Base-by-base conservation (phyloP, 2,888 invertebrate species). In the Rugalucina vietnamica region DNA sequence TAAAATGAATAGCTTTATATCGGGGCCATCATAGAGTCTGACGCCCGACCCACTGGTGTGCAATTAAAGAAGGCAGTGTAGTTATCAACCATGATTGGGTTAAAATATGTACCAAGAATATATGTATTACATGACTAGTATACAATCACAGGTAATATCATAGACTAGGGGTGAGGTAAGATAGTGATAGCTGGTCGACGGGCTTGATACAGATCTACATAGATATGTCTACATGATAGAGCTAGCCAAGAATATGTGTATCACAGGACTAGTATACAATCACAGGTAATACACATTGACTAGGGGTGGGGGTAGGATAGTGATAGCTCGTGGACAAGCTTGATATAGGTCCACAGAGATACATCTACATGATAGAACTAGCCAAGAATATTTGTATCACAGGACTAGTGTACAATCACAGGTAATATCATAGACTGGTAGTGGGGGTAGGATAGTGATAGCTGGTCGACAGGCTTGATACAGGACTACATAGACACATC, bases 361-460 rank as follows among this genome's bases (percentile, higher is more conserved):
- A 79, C 70, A 79, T 79, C 24, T 79, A 65, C 12, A 74, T 82
- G 82, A 65, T 87, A 43, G 84, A 84, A 24, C 54, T 87, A n/a
- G n/a, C n/a, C n/a, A n/a, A n/a, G n/a, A n/a, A n/a, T n/a, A n/a
- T n/a, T 50, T 84, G 79, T 69, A 74, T 84, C 18, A 87, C 84
- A 50, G 84, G 82, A 36, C 21, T 60, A 12, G 72, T 36, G n/a
- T 57, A 69, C 36, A 29, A 80, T 8, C 50, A 80, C 43, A 82
- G 79, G 85, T 85, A 74, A 39, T 18, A 12, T 43, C n/a, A n/a
- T n/a, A n/a, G n/a, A n/a, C n/a, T n/a, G n/a, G n/a, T n/a, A n/a
- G n/a, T n/a, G n/a, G n/a, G n/a, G n/a, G n/a, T n/a, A n/a, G n/a
- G n/a, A n/a, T n/a, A n/a, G n/a, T n/a, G n/a, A n/a, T n/a, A 87